Conservation (phyloP, 2,888 invertebrate species). For the Agriotes lineatus region DNA sequence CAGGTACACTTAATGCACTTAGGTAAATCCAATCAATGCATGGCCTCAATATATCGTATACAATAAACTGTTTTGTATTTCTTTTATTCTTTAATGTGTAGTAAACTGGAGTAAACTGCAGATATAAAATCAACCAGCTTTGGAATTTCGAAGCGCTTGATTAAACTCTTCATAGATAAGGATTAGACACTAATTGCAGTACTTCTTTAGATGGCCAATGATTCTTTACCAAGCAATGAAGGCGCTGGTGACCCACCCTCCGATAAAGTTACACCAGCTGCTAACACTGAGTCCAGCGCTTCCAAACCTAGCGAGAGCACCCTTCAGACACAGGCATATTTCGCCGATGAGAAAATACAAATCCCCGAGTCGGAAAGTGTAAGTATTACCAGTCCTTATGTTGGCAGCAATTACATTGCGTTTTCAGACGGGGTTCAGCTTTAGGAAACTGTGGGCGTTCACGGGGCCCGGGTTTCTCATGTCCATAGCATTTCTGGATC, state of each 20-base stretch:
- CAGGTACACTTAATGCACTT: too few species aligned
- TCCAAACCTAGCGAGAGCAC: constrained; percentile 57
- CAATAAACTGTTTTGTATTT: too few species aligned
- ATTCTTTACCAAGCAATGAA: neutral
- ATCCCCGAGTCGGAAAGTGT: constrained; percentile 71
- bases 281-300: constrained; percentile 16
- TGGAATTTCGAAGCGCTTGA: too few species aligned
- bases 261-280: constrained; percentile 11
- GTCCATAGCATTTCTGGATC: constrained; percentile 94
- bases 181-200: too few species aligned
- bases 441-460: constrained; percentile 90
- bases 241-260: constrained; percentile 6
- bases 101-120: too few species aligned
- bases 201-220: constrained; percentile 32
- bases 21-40: too few species aligned
- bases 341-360: constrained; percentile 72
- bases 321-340: constrained; percentile 69
- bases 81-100: too few species aligned
- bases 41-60: too few species aligned
- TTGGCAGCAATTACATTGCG: neutral
- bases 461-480: constrained; percentile 94
- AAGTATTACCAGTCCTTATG: constrained; percentile 49
- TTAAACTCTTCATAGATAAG: too few species aligned
- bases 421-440: constrained; percentile 77
- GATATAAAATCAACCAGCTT: too few species aligned